Conservation (phyloP, 2,797 vertebrate species). For the Ctenopoma kingsleyae region DNA sequence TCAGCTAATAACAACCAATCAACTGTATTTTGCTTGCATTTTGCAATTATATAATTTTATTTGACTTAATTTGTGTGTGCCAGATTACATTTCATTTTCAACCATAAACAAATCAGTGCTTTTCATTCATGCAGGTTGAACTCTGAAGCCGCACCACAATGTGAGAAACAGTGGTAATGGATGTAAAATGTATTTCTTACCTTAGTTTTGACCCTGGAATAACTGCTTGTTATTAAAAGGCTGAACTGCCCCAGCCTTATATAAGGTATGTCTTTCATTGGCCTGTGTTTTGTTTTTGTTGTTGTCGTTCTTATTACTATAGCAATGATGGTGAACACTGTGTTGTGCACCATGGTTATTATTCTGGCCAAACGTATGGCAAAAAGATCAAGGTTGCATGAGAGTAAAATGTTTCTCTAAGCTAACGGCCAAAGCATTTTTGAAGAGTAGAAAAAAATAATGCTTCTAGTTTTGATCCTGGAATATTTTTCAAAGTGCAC, state of each 20-base stretch:
- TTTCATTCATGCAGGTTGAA: neutral
- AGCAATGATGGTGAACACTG: neutral
- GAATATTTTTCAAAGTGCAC: constrained; percentile 1
- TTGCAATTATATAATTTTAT: neutral
- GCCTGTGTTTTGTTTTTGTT: neutral
- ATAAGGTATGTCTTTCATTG: neutral
- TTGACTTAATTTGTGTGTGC: neutral
- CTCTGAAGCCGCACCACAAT: neutral
- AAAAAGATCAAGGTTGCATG: constrained; percentile 1
- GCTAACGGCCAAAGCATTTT: neutral
- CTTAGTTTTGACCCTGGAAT: neutral
- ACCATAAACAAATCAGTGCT: neutral
- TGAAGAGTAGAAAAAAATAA: neutral
- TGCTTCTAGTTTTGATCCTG: constrained; percentile 1
- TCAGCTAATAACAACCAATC: neutral
- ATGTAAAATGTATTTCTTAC: neutral
- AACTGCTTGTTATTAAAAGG: constrained; percentile 2
- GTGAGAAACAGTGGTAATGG: neutral
- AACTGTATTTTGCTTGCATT: neutral
- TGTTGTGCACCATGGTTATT: neutral
- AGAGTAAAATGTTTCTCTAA: neutral
- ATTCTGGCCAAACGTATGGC: neutral
- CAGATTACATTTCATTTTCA: neutral
- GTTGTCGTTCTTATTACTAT: neutral
- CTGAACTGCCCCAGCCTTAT: neutral